Percentiles rank a stretch among this genome's conserved stretches.
These are phyloP conservation scores for Meloidogyne hapla DNA, from an alignment of 1,140 invertebrate genomes.

Conservation along the genomic window DNA sequence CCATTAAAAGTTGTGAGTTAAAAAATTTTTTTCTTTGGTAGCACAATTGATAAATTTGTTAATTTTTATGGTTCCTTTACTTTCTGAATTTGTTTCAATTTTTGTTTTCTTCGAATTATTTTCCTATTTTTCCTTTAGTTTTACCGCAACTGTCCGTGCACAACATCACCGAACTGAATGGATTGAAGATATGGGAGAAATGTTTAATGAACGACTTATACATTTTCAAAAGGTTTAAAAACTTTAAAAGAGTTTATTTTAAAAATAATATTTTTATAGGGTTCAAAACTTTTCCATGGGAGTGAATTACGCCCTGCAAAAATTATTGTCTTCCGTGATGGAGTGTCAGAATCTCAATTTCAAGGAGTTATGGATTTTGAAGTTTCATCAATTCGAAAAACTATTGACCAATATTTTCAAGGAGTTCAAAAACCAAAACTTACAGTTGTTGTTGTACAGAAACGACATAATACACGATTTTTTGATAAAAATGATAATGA, in stretches of 20 bases:
- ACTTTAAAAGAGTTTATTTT: background rate
- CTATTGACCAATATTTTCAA: constrained; percentile 14
- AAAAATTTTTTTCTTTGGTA: no score
- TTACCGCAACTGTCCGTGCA: constrained; percentile 29
- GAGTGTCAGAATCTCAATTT: constrained; percentile 84
- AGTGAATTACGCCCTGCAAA: background rate
- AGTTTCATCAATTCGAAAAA: constrained; percentile 15
- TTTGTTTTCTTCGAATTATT: background rate
- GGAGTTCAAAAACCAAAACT: constrained; percentile 21
- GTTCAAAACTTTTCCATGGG: background rate
- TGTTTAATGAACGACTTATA: constrained; percentile 66
- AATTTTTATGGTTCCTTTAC: background rate
- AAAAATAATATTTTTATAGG: background rate
- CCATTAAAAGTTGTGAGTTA: no score
- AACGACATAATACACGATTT: constrained; percentile 38
- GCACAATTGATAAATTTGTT: no score
- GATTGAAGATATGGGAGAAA: constrained; percentile 74
- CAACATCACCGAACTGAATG: constrained; percentile 69
- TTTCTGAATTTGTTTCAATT: background rate
- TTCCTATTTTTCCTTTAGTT: constrained; percentile 27
- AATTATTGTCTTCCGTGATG: constrained; percentile 76
- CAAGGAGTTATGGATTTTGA: constrained; percentile 36
- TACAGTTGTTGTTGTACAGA: constrained; percentile 38
- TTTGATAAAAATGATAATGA: constrained; percentile 18
- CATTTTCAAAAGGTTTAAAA: constrained; percentile 1